Evolutionary conservation across 1,140 invertebrate species (phyloP).

Genomic region (Drosophila pachea): DNA sequence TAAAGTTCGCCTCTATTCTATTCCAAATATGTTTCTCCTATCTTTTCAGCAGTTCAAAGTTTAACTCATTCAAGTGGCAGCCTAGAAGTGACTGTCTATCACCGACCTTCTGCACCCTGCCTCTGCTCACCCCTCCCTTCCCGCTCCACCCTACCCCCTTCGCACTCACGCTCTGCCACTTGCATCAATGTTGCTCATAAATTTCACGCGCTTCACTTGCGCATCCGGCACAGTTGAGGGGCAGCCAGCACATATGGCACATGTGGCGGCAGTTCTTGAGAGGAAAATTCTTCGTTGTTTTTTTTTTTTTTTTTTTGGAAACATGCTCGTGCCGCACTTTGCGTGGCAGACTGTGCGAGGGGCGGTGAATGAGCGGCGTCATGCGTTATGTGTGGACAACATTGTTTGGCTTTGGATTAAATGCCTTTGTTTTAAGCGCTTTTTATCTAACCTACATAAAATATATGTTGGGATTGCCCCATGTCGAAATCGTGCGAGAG

Average conservation of each 20-base stretch:
- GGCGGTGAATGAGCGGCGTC: not conserved
- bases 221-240: constrained; percentile 53
- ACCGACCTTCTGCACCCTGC: constrained; percentile 17
- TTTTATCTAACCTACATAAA: constrained; percentile 73
- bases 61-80: constrained; percentile 66
- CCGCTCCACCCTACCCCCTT: not conserved
- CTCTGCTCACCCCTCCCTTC: not conserved
- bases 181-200: constrained; percentile 47
- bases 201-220: constrained; percentile 71
- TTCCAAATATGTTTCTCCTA: constrained; percentile 13
- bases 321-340: constrained; percentile 41
- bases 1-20: constrained; percentile 33
- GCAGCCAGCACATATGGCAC: constrained; percentile 42
- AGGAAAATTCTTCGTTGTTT: constrained; percentile 41
- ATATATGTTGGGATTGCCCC: constrained; percentile 52
- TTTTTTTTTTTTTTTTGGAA: constrained; percentile 15
- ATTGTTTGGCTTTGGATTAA: constrained; percentile 72
- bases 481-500: constrained; percentile 54
- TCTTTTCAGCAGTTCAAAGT: constrained; percentile 61
- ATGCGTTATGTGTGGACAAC: constrained; percentile 60
- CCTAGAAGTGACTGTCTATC: constrained; percentile 61
- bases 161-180: not conserved
- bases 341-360: not conserved
- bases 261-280: constrained; percentile 61
- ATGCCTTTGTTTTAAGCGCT: constrained; percentile 67